A percentile compares a stretch with the other conserved stretches of the same genome.
Evolutionary conservation across 2,888 invertebrate species (phyloP).

Genomic region (Lasioglossum pauxillum): DNA sequence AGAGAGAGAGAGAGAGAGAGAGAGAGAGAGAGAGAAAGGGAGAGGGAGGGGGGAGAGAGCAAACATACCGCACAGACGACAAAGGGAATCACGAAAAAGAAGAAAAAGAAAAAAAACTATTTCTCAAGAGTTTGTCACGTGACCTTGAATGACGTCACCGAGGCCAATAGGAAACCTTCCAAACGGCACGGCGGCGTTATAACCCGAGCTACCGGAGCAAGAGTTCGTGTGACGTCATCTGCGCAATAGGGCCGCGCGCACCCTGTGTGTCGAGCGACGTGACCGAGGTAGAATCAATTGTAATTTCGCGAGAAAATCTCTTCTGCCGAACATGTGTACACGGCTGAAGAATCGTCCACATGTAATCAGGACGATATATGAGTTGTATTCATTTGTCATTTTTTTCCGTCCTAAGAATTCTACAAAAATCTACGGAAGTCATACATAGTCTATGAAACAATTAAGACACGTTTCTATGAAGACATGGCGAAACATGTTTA

Average conservation of each 20-base stretch:
- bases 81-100: slow-evolving; percentile 35
- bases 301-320: slow-evolving; percentile 43
- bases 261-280: slow-evolving; percentile 43
- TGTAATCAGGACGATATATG: too few relatives aligned
- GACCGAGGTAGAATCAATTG: slow-evolving; percentile 64
- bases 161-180: slow-evolving; percentile 71
- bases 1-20: too few relatives aligned
- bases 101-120: slow-evolving; percentile 19
- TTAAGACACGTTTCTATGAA: too few relatives aligned
- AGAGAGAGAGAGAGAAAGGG: too few relatives aligned
- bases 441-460: too few relatives aligned
- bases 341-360: too few relatives aligned
- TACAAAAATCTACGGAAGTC: too few relatives aligned
- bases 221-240: slow-evolving; percentile 70
- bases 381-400: too few relatives aligned
- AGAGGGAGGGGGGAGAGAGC: too few relatives aligned
- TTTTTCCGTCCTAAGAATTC: too few relatives aligned
- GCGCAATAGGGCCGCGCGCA: slow-evolving; percentile 66
- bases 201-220: slow-evolving; percentile 66
- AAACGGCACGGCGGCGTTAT: slow-evolving; percentile 58
- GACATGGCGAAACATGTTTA: too few relatives aligned
- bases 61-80: slow-evolving; percentile 23
- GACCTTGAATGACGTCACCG: slow-evolving; percentile 72
- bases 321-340: not conserved
- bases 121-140: slow-evolving; percentile 60